Conservation (phyloP, 1,140 invertebrate species). For the Drosophila bocki region DNA sequence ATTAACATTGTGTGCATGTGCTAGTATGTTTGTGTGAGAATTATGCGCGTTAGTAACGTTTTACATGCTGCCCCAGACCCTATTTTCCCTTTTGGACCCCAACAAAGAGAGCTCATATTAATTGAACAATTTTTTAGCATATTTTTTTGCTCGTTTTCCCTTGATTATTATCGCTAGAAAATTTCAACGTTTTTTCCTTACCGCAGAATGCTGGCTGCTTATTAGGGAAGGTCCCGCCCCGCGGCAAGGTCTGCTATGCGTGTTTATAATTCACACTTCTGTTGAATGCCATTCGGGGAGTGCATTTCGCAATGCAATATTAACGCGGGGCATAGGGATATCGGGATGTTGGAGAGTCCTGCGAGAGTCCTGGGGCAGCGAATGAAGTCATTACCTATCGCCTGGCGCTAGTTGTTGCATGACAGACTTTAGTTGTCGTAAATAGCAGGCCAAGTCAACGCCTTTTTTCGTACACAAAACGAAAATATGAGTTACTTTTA, state of each 20-base stretch:
- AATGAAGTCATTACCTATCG: constrained; percentile 72
- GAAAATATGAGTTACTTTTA: background rate
- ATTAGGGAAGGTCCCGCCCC: constrained; percentile 42
- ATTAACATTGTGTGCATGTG: constrained; percentile 49
- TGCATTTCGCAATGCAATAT: constrained; percentile 57
- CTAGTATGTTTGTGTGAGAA: constrained; percentile 57
- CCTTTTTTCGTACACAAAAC: constrained; percentile 15
- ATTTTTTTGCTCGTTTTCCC: constrained; percentile 62
- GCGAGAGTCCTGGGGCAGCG: constrained; percentile 2
- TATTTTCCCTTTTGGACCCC: background rate
- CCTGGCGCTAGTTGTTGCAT: constrained; percentile 56
- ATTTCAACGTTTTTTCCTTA: constrained; percentile 34
- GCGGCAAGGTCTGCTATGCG: constrained; percentile 64
- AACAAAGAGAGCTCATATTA: constrained; percentile 63
- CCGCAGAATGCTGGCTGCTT: constrained; percentile 42
- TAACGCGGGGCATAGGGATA: background rate
- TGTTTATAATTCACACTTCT: constrained; percentile 81
- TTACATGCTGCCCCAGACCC: constrained; percentile 38
- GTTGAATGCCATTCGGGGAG: constrained; percentile 55
- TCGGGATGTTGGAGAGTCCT: background rate
- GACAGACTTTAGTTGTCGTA: constrained; percentile 53
- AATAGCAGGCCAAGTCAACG: constrained; percentile 50
- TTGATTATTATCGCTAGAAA: constrained; percentile 65
- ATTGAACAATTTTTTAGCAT: constrained; percentile 77
- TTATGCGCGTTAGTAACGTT: constrained; percentile 71